phyloP scores from a whole-genome alignment of 2,888 invertebrate species.

The Papilio elwesi region DNA sequence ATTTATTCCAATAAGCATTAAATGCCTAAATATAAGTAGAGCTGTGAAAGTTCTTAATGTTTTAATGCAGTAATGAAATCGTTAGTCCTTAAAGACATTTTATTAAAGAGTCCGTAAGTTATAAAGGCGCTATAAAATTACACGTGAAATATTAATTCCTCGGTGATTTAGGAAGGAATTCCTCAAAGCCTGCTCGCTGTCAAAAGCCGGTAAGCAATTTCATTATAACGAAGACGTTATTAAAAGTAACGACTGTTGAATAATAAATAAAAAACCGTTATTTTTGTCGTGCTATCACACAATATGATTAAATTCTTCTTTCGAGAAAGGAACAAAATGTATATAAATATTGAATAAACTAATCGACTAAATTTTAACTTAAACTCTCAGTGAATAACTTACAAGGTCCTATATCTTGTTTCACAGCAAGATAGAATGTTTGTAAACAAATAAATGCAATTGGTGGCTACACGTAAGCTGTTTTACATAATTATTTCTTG shows the following conservation, averaged over 20 bases:
- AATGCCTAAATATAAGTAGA: no score
- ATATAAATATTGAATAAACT: no score
- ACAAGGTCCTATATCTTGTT: no score
- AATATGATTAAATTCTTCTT: neutral
- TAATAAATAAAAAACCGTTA: neutral
- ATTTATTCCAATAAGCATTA: no score
- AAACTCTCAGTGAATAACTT: no score
- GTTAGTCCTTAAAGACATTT: neutral
- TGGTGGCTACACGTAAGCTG: no score
- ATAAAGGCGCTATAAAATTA: constrained; percentile 7
- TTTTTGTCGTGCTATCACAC: neutral
- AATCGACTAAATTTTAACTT: no score
- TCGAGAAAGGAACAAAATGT: no score
- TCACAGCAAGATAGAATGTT: no score
- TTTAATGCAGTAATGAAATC: neutral
- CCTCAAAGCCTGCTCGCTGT: constrained; percentile 17
- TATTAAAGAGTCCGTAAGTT: neutral
- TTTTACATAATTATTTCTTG: no score
- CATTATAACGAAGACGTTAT: constrained; percentile 14
- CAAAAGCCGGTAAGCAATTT: constrained; percentile 27
- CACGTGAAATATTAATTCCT: constrained; percentile 19
- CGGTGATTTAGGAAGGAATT: constrained; percentile 8
- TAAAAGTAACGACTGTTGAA: constrained; percentile 5
- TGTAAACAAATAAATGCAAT: no score
- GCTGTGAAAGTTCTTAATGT: neutral